phyloP scores from a whole-genome alignment of 2,888 invertebrate genomes.

The Heliconius aoede region DNA sequence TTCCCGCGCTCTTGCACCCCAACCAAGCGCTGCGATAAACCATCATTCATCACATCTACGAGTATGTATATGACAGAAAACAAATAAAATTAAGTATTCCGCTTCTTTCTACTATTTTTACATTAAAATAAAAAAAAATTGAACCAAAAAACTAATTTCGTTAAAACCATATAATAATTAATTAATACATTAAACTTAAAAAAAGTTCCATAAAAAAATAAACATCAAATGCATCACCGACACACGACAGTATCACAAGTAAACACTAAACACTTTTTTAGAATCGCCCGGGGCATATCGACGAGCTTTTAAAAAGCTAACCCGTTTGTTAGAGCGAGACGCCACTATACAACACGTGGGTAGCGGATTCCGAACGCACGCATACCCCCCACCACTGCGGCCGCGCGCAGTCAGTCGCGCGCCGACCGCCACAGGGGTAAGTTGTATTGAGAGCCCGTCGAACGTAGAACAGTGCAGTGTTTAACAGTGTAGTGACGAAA shows the following conservation, averaged over 20 bases:
- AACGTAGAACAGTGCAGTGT: constrained; percentile 74
- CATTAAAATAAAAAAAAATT: too few relatives aligned
- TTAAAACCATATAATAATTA: neutral
- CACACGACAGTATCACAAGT: constrained; percentile 67
- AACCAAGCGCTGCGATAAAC: too few relatives aligned
- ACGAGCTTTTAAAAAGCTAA: constrained; percentile 81
- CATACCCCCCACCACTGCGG: constrained; percentile 65
- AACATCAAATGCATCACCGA: constrained; percentile 31
- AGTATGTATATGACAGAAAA: too few relatives aligned
- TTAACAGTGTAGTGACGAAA: constrained; percentile 48
- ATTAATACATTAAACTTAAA: neutral
- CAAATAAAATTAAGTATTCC: too few relatives aligned
- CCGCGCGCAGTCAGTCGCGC: constrained; percentile 79
- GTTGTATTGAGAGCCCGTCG: constrained; percentile 53
- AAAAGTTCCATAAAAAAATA: neutral
- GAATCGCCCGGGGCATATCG: constrained; percentile 76
- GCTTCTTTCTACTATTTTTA: too few relatives aligned
- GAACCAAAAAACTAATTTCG: neutral
- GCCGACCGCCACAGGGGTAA: constrained; percentile 78
- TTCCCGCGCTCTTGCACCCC: too few relatives aligned
- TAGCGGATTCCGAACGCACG: constrained; percentile 81
- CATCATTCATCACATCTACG: too few relatives aligned
- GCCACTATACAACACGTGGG: constrained; percentile 77
- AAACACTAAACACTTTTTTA: constrained; percentile 81
- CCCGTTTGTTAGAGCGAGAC: constrained; percentile 80